Percentiles rank a stretch among this genome's conserved stretches.
Evolutionary conservation across 2,113 vertebrate species (phyloP).

Genomic region (Oncorhynchus nerka): DNA sequence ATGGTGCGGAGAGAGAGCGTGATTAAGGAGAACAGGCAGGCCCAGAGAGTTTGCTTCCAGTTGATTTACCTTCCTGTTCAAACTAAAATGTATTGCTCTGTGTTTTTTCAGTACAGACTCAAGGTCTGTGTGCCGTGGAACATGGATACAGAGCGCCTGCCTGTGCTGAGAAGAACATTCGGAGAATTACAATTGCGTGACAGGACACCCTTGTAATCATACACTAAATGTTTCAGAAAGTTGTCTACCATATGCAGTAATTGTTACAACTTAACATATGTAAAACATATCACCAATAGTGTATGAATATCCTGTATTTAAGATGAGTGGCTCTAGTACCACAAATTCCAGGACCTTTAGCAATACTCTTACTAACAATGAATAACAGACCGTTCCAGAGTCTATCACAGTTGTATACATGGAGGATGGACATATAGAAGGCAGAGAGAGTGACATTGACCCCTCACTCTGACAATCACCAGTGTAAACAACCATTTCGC

Average conservation of each 20-base stretch:
- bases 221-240: not conserved
- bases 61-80: conserved; percentile 13
- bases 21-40: conserved; percentile 20
- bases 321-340: not conserved
- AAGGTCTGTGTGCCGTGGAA: not conserved
- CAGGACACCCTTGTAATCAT: not conserved
- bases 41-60: conserved; percentile 23
- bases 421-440: not conserved
- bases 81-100: conserved; percentile 2
- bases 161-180: not conserved
- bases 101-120: not conserved
- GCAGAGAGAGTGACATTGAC: not conserved
- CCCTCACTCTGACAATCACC: not conserved
- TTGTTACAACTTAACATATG: not conserved
- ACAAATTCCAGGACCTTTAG: not conserved
- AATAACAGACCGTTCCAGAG: not conserved
- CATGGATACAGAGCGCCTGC: not conserved
- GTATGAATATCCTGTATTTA: too few relatives aligned
- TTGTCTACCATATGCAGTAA: not conserved
- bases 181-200: not conserved
- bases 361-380: not conserved
- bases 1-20: conserved; percentile 26
- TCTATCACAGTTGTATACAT: not conserved
- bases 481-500: not conserved
- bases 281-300: too few relatives aligned